Percentiles rank a stretch among this genome's conserved stretches.
Conservation (phyloP, 1,140 invertebrate genomes). For the Nasonia longicornis region DNA sequence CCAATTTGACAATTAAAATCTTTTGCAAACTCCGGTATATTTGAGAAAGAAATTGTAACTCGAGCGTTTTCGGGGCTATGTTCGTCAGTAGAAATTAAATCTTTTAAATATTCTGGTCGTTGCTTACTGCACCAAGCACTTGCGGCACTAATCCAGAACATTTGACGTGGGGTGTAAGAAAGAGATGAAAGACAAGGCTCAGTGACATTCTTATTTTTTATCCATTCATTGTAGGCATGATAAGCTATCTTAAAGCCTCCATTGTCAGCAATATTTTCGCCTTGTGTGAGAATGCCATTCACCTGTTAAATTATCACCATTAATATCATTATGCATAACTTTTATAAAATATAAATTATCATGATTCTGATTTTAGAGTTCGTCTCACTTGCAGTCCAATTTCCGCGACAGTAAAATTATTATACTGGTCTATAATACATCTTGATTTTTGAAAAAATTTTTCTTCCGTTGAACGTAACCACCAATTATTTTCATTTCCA, state of each 20-base stretch:
- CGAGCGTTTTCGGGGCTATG: conserved; percentile 87
- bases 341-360: neutral
- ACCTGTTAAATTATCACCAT: neutral
- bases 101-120: conserved; percentile 62
- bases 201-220: conserved; percentile 53
- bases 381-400: conserved; percentile 70
- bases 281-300: conserved; percentile 74
- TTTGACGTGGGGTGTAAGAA: conserved; percentile 69
- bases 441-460: conserved; percentile 72
- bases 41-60: conserved; percentile 89
- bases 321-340: neutral
- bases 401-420: conserved; percentile 73
- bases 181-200: conserved; percentile 68
- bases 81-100: conserved; percentile 75
- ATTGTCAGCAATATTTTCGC: conserved; percentile 77
- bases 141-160: conserved; percentile 76
- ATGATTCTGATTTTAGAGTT: neutral
- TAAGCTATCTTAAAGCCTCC: conserved; percentile 74
- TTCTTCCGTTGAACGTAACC: conserved; percentile 72
- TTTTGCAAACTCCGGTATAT: conserved; percentile 86
- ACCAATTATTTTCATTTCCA: conserved; percentile 77
- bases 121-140: conserved; percentile 71
- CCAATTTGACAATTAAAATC: conserved; percentile 89
- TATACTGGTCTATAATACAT: conserved; percentile 81
- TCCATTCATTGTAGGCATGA: conserved; percentile 68